Conservation (phyloP, 2,888 invertebrate genomes). For the Drosophila multiciliata region DNA sequence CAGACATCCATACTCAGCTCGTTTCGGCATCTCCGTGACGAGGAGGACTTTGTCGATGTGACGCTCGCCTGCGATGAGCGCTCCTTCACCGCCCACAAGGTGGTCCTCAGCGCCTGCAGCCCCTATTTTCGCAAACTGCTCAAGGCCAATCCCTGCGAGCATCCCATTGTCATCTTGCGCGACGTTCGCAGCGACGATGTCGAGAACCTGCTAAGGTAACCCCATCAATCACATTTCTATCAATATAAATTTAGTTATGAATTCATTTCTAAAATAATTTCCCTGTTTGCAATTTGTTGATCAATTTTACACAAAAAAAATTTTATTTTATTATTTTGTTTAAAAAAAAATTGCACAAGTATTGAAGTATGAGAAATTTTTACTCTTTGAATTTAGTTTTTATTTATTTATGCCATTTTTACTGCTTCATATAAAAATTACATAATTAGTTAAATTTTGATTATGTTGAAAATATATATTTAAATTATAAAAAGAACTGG, state of each 20-base stretch:
- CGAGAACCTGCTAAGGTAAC: slow-evolving; percentile 92
- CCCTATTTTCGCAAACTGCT: slow-evolving; percentile 95
- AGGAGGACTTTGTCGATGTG: slow-evolving; percentile 97
- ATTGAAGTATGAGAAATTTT: background rate
- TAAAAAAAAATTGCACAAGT: background rate
- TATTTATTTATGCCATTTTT: too few species aligned
- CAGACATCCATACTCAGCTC: slow-evolving; percentile 95
- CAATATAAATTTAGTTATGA: background rate
- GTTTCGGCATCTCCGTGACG: slow-evolving; percentile 94
- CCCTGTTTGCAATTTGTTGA: background rate
- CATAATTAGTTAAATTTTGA: too few species aligned
- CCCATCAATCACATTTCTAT: background rate
- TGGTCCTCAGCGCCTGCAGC: slow-evolving; percentile 96
- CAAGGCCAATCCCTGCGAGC: slow-evolving; percentile 95
- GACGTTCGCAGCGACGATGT: slow-evolving; percentile 94
- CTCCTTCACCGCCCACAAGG: slow-evolving; percentile 95
- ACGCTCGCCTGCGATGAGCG: slow-evolving; percentile 96
- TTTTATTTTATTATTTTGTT: background rate
- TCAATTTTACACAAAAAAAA: background rate
- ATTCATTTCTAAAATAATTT: background rate
- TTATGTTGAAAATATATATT: background rate
- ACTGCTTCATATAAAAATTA: background rate
- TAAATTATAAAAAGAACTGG: background rate
- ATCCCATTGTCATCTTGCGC: slow-evolving; percentile 94
- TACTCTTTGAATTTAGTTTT: rapidly evolving